A percentile compares a stretch with the other conserved stretches of the same genome.
Conservation (phyloP, 2,888 invertebrate species). For the Amphipoea oculea region DNA sequence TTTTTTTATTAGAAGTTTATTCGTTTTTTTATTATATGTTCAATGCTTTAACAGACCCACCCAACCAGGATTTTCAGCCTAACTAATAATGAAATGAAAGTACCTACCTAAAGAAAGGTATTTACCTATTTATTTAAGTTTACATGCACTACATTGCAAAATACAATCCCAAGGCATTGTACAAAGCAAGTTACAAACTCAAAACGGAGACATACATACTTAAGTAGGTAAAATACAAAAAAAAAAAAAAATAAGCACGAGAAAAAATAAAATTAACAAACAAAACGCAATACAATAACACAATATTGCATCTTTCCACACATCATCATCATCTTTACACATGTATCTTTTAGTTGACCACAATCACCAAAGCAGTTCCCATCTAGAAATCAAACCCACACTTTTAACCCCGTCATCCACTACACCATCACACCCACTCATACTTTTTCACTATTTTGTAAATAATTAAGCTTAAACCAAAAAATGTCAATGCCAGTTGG, state of each 20-base stretch:
- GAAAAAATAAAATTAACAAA: too few relatives aligned
- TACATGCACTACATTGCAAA: too few relatives aligned
- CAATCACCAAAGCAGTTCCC: background rate
- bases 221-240: too few relatives aligned
- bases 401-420: slow-evolving; percentile 26
- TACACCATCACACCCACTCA: slow-evolving; percentile 26
- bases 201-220: too few relatives aligned
- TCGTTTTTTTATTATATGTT: background rate
- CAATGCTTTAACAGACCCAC: background rate
- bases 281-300: too few relatives aligned
- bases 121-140: too few relatives aligned
- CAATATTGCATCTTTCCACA: too few relatives aligned
- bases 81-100: background rate
- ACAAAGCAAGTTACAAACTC: too few relatives aligned
- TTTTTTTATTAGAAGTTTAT: background rate
- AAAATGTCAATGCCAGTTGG: slow-evolving; percentile 86
- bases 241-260: too few relatives aligned
- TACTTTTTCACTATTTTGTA: slow-evolving; percentile 85
- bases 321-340: too few relatives aligned
- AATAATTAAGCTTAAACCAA: slow-evolving; percentile 89
- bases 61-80: background rate
- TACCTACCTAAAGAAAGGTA: background rate
- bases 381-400: slow-evolving; percentile 70
- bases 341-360: background rate
- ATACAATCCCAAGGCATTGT: too few relatives aligned